Percentiles rank a stretch among this genome's conserved stretches.
Evolutionary conservation across 2,888 invertebrate genomes (phyloP).

Genomic region (Acronicta aceris): DNA sequence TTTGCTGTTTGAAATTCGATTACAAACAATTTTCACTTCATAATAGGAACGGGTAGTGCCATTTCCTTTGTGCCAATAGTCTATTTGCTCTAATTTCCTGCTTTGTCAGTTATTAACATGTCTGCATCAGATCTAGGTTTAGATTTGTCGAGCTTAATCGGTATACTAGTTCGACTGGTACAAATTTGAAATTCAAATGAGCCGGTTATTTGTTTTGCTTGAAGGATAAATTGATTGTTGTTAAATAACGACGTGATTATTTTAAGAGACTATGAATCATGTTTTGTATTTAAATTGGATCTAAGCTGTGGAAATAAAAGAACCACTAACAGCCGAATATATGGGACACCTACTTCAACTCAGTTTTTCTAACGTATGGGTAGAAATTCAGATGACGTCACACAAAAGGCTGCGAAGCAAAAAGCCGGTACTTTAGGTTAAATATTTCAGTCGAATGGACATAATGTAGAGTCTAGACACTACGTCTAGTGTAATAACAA

Average conservation of each 20-base stretch:
- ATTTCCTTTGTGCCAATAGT: slow-evolving; percentile 81
- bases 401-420: slow-evolving; percentile 29
- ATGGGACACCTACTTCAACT: not conserved
- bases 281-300: slow-evolving; percentile 4
- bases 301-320: slow-evolving; percentile 3
- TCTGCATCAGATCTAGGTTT: slow-evolving; percentile 63
- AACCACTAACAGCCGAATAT: slow-evolving; percentile 5
- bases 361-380: slow-evolving; percentile 20
- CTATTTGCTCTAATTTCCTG: slow-evolving; percentile 76
- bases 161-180: slow-evolving; percentile 43
- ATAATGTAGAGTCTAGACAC: slow-evolving; percentile 24
- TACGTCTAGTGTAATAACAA: slow-evolving; percentile 10
- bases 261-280: slow-evolving; percentile 17
- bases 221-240: slow-evolving; percentile 29
- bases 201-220: slow-evolving; percentile 52
- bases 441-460: slow-evolving; percentile 29
- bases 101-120: slow-evolving; percentile 67
- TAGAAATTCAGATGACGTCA: slow-evolving; percentile 36
- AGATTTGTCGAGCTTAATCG: slow-evolving; percentile 46
- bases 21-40: slow-evolving; percentile 54
- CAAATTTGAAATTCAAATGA: slow-evolving; percentile 55
- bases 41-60: slow-evolving; percentile 63
- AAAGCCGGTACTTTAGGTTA: slow-evolving; percentile 25
- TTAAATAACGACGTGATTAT: slow-evolving; percentile 32
- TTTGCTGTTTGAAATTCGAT: slow-evolving; percentile 38